These are phyloP conservation scores for Helicoverpa armigera DNA, from an alignment of 1,140 invertebrate genomes.

Conservation along the genomic window DNA sequence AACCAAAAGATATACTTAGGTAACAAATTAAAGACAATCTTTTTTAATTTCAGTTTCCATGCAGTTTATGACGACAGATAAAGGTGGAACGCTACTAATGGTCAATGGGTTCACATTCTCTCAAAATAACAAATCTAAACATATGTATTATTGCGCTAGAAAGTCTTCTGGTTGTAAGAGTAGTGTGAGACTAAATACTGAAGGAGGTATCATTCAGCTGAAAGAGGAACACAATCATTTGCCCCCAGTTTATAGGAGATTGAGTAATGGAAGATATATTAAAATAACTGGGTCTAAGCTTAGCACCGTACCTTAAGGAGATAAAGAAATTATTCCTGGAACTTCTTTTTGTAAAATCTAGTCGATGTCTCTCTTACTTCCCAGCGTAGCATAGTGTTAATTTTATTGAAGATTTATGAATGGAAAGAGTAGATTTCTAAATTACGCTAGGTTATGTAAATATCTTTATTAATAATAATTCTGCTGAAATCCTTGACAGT, in stretches of 20 bases:
- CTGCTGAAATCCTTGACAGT: too few relatives aligned
- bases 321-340: too few relatives aligned
- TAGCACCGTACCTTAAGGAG: too few relatives aligned
- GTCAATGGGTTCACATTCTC: constrained; percentile 56
- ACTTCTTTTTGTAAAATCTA: too few relatives aligned
- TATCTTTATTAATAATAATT: too few relatives aligned
- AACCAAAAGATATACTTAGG: too few relatives aligned
- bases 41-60: constrained; percentile 3
- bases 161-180: neutral
- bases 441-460: too few relatives aligned
- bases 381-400: too few relatives aligned
- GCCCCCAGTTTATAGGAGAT: neutral
- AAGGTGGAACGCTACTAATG: constrained; percentile 66
- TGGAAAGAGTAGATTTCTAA: too few relatives aligned
- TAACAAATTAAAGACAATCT: too few relatives aligned
- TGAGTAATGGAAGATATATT: neutral
- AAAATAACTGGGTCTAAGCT: neutral
- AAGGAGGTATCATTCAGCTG: neutral
- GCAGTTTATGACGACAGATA: constrained; percentile 55
- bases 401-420: too few relatives aligned
- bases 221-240: constrained; percentile 1
- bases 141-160: constrained; percentile 29
- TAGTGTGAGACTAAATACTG: neutral
- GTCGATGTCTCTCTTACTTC: too few relatives aligned
- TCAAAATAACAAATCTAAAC: constrained; percentile 2